phyloP scores from a whole-genome alignment of 2,797 vertebrate species.

The Galago senegalensis region DNA sequence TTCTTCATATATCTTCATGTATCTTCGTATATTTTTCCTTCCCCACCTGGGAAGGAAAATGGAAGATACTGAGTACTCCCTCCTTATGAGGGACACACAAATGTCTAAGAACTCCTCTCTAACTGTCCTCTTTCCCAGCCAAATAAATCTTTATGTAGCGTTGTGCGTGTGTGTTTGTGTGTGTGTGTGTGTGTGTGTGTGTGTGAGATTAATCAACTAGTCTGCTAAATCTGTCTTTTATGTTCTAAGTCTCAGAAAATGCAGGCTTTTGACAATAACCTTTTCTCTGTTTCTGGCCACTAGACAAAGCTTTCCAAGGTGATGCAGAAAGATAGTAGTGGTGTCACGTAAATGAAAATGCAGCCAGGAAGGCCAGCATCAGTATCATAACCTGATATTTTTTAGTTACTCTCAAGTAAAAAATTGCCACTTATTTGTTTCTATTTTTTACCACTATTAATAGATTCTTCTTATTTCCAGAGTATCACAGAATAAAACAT shows the following conservation, averaged over 20 bases:
- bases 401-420: slow-evolving; percentile 22
- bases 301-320: accelerated
- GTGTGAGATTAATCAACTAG: neutral
- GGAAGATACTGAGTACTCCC: neutral
- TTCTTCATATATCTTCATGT: neutral
- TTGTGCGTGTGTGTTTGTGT: neutral
- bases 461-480: neutral
- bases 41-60: neutral
- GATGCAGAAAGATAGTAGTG: neutral
- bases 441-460: neutral
- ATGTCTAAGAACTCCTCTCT: neutral
- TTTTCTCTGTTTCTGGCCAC: neutral
- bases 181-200: neutral
- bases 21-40: neutral
- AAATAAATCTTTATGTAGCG: neutral
- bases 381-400: neutral
- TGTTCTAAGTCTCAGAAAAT: neutral
- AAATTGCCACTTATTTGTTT: neutral
- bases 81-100: neutral
- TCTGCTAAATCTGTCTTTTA: neutral
- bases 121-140: neutral
- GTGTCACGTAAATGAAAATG: neutral
- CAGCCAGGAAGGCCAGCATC: neutral
- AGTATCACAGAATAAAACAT: neutral
- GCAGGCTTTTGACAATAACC: neutral